A percentile compares a stretch with the other conserved stretches of the same genome.
Conservation (phyloP, 2,888 invertebrate species). For the Helicoverpa assulta region DNA sequence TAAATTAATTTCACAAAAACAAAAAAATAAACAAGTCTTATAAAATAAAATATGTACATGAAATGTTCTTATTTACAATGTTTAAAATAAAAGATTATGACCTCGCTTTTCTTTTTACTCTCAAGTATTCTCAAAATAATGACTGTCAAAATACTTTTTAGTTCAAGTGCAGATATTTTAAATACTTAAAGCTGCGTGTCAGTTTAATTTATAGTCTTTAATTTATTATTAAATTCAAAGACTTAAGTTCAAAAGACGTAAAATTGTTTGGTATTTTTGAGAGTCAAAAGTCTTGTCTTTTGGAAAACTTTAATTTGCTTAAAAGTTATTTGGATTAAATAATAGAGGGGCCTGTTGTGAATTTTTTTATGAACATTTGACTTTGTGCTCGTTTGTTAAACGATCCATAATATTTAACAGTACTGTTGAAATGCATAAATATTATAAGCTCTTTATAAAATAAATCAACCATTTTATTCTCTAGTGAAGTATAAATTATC, state of each 20-base stretch:
- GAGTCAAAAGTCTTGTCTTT: conserved; percentile 6
- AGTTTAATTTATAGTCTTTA: conserved; percentile 24
- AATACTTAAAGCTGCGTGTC: conserved; percentile 21
- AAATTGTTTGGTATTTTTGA: conserved; percentile 1
- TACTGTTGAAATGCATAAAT: conserved; percentile 10
- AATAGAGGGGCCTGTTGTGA: background rate
- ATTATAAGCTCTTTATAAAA: background rate
- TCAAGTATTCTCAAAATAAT: conserved; percentile 26
- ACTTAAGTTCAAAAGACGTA: conserved; percentile 7
- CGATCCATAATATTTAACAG: background rate
- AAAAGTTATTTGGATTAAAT: background rate
- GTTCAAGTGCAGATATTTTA: conserved; percentile 37
- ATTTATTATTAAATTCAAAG: conserved; percentile 3
- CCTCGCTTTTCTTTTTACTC: conserved; percentile 33
- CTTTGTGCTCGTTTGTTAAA: background rate
- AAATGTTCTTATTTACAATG: conserved; percentile 1
- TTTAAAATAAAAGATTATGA: conserved; percentile 17
- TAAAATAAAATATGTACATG: conserved; percentile 8
- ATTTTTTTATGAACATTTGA: background rate
- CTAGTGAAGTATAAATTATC: conserved; percentile 11
- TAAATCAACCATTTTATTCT: conserved; percentile 1
- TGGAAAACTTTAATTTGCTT: conserved; percentile 8
- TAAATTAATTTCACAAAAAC: conserved; percentile 3
- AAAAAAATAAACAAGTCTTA: conserved; percentile 8
- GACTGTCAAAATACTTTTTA: conserved; percentile 35